phyloP scores from a whole-genome alignment of 2,888 invertebrate species.

The Xiphydria camelus region DNA sequence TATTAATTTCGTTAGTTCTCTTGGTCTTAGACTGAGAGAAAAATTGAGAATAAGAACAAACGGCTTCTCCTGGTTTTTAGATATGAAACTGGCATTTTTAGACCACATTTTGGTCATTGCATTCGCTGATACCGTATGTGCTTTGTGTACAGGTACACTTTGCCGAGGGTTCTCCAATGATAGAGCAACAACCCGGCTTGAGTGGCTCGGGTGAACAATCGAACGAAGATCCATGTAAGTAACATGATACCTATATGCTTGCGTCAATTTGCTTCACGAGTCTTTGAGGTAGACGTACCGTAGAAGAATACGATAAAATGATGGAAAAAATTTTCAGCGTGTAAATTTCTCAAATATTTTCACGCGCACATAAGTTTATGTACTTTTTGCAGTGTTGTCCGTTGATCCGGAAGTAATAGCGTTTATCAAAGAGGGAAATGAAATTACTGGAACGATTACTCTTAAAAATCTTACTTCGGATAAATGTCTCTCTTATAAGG shows the following conservation, averaged over 20 bases:
- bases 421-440: slow-evolving; percentile 70
- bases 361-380: slow-evolving; percentile 30
- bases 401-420: slow-evolving; percentile 67
- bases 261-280: no score
- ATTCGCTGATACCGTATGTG: no score
- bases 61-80: no score
- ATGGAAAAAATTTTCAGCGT: no score
- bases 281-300: no score
- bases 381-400: slow-evolving; percentile 40
- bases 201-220: slow-evolving; percentile 40
- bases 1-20: no score
- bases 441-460: slow-evolving; percentile 68
- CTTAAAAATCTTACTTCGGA: slow-evolving; percentile 69
- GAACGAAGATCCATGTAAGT: slow-evolving; percentile 47
- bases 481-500: slow-evolving; percentile 70
- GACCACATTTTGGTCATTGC: no score
- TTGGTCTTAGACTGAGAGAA: no score
- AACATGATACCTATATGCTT: slow-evolving; percentile 16
- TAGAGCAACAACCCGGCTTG: slow-evolving; percentile 57
- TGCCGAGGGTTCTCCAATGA: slow-evolving; percentile 64
- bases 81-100: no score
- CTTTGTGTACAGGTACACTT: slow-evolving; percentile 65
- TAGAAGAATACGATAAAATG: no score
- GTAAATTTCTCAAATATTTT: slow-evolving; percentile 8
- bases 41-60: no score